phyloP scores from a whole-genome alignment of 2,888 invertebrate species.

The Aphrophora alni region DNA sequence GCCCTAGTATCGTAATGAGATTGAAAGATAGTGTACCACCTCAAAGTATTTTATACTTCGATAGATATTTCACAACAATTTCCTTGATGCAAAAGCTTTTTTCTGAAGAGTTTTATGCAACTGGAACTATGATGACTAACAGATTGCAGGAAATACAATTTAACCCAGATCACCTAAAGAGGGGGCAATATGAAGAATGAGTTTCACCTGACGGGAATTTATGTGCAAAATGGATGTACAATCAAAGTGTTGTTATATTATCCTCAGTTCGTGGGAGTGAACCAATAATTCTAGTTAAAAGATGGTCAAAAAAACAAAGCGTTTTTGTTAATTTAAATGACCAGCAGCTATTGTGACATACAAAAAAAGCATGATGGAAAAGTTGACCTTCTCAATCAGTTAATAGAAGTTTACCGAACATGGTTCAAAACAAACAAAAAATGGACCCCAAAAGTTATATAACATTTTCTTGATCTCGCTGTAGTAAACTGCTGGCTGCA shows the following conservation, averaged over 20 bases:
- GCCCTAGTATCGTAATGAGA: neutral
- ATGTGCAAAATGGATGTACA: conserved; percentile 16
- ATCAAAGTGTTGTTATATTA: neutral
- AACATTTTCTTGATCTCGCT: conserved; percentile 18
- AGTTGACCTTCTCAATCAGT: conserved; percentile 23
- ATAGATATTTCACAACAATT: conserved; percentile 7
- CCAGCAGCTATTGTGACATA: neutral
- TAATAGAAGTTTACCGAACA: conserved; percentile 22
- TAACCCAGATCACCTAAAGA: neutral
- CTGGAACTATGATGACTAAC: no score
- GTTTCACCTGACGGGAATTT: conserved; percentile 12
- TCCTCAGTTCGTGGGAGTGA: conserved; percentile 24
- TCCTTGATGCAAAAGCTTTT: neutral
- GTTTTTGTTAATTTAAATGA: conserved; percentile 8
- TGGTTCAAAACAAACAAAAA: conserved; percentile 22
- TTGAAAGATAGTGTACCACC: neutral
- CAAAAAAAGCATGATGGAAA: conserved; percentile 11
- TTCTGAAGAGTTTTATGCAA: no score
- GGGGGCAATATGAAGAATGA: neutral
- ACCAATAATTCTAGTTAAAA: neutral
- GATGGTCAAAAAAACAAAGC: neutral
- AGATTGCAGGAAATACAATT: no score
- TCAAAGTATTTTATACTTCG: neutral
- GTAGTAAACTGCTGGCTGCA: conserved; percentile 24
- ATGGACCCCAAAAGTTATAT: conserved; percentile 25